phyloP scores from a whole-genome alignment of 35 echinoderm and acorn worm species.

The Apostichopus parvimensis region DNA sequence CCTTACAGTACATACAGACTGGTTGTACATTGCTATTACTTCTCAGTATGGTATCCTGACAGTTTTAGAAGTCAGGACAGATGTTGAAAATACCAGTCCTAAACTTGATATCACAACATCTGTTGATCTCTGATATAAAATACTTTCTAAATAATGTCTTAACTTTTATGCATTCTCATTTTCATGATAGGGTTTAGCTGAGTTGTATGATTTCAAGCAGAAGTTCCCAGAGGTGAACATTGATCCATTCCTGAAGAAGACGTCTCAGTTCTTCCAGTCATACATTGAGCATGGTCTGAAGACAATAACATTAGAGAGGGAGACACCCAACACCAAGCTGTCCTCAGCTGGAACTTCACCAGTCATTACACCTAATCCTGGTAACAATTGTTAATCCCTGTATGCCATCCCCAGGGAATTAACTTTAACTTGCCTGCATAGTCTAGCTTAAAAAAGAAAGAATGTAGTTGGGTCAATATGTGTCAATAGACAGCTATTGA shows the following conservation, averaged over 20 bases:
- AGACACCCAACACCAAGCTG: neutral
- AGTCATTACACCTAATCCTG: slow-evolving; percentile 38
- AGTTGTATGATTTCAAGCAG: slow-evolving; percentile 94
- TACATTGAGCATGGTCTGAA: slow-evolving; percentile 92
- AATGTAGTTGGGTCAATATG: no score
- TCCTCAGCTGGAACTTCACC: neutral
- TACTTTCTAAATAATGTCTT: neutral
- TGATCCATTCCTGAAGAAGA: slow-evolving; percentile 92
- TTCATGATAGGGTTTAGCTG: slow-evolving; percentile 73
- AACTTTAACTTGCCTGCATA: no score
- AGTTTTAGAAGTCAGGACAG: no score
- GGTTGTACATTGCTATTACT: no score
- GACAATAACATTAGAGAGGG: slow-evolving; percentile 88
- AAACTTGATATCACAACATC: no score
- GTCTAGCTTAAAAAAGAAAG: no score
- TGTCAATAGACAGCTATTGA: no score
- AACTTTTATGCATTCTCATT: neutral
- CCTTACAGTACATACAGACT: no score
- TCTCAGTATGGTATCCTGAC: no score
- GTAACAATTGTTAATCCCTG: neutral
- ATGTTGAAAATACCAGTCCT: no score
- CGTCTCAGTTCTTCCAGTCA: slow-evolving; percentile 88
- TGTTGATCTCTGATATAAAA: no score
- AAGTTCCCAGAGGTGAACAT: slow-evolving; percentile 92
- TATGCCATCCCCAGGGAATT: no score